These are phyloP conservation scores for Agonopterix alstromeriana DNA, from an alignment of 2,888 invertebrate genomes.

Conservation along the genomic window DNA sequence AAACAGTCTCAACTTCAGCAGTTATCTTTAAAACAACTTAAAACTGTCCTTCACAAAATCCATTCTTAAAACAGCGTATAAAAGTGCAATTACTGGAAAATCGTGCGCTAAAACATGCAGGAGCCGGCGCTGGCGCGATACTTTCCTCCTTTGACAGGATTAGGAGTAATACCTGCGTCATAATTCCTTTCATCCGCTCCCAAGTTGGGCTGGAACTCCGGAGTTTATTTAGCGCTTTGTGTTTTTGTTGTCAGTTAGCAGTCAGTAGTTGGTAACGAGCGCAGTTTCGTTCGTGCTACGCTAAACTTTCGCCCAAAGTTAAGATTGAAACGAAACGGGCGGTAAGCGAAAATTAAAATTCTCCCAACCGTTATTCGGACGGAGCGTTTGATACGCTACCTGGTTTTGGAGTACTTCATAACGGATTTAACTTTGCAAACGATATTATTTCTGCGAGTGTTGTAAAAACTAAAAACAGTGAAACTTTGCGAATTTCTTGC, in stretches of 20 bases:
- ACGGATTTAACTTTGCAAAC: too few relatives aligned
- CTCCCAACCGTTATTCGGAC: conserved; percentile 2
- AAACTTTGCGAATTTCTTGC: too few relatives aligned
- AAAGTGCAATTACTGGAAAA: not conserved
- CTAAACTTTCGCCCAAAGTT: conserved; percentile 38
- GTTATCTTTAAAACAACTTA: too few relatives aligned
- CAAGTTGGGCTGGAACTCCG: not conserved
- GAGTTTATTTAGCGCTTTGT: conserved; percentile 42
- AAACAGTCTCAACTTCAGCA: too few relatives aligned
- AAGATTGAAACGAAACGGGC: conserved; percentile 53
- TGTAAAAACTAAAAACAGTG: too few relatives aligned
- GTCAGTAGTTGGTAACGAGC: conserved; percentile 24
- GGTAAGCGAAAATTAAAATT: conserved; percentile 48
- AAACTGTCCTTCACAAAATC: not conserved
- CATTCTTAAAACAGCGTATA: not conserved
- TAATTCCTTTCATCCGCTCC: conserved; percentile 29
- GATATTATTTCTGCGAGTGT: too few relatives aligned
- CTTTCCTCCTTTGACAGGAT: conserved; percentile 21
- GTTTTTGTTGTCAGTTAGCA: conserved; percentile 23
- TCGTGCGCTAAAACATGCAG: not conserved
- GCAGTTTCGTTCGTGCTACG: conserved; percentile 30
- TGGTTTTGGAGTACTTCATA: too few relatives aligned
- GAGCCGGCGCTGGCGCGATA: not conserved
- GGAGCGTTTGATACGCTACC: too few relatives aligned
- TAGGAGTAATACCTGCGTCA: conserved; percentile 35